A percentile compares a stretch with the other conserved stretches of the same genome.
Evolutionary conservation across 2,113 vertebrate species (phyloP).

Genomic region (Raphicerus campestris): DNA sequence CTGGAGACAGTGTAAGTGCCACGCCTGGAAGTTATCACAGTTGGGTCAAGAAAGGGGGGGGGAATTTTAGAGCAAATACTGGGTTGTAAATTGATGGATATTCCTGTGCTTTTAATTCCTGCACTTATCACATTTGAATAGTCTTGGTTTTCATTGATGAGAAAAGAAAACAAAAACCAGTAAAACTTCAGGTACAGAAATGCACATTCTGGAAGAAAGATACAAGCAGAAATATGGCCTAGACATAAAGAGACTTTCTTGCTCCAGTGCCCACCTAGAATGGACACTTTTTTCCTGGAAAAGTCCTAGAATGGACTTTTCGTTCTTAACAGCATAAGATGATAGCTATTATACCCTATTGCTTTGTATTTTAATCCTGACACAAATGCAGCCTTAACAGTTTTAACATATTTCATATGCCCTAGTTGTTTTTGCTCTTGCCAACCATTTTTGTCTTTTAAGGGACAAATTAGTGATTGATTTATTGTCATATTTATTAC

Average conservation of each 20-base stretch:
- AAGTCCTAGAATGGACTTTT: neutral
- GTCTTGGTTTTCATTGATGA: neutral
- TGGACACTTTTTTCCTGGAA: neutral
- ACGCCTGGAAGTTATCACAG: neutral
- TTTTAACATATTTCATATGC: neutral
- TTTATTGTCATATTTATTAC: neutral
- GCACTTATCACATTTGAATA: neutral
- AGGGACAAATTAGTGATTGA: neutral
- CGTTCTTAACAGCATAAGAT: neutral
- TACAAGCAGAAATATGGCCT: neutral
- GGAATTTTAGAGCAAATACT: neutral
- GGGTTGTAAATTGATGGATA: neutral
- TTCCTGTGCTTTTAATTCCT: neutral
- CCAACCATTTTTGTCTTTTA: neutral
- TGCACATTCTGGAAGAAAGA: neutral
- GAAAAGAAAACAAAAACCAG: neutral
- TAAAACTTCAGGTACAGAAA: neutral
- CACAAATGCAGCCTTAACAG: neutral
- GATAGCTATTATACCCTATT: neutral
- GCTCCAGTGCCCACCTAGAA: neutral
- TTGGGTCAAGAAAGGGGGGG: too few relatives aligned
- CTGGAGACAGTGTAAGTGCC: neutral
- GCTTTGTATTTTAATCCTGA: neutral
- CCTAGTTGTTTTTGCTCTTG: neutral
- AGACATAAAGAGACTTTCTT: neutral